Percentiles rank a stretch among this genome's conserved stretches.
Evolutionary conservation across 1,140 invertebrate genomes (phyloP).

Genomic region (Callitettix versicolor): DNA sequence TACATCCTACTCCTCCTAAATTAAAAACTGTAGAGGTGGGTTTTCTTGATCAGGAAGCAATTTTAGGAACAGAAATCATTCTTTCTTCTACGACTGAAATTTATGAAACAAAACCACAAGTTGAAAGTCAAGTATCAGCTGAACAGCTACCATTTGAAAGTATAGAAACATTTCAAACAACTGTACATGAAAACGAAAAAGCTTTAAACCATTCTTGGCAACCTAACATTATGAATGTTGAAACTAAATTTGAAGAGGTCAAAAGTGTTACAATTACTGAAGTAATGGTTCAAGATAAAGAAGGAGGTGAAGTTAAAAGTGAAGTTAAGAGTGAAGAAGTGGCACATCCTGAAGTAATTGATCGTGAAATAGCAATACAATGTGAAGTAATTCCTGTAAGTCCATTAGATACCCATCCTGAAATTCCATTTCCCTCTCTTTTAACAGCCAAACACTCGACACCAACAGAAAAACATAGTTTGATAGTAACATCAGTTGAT

Average conservation of each 20-base stretch:
- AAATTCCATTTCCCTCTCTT: constrained; percentile 26
- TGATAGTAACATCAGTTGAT: constrained; percentile 40
- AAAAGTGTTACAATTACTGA: constrained; percentile 39
- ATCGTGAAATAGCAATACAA: constrained; percentile 33
- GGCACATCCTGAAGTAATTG: constrained; percentile 29
- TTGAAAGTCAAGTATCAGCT: constrained; percentile 18
- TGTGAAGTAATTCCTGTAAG: constrained; percentile 34
- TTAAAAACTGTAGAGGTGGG: constrained; percentile 23
- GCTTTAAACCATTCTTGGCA: constrained; percentile 29
- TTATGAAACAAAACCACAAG: constrained; percentile 25
- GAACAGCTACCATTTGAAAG: constrained; percentile 23
- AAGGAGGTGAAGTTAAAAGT: constrained; percentile 28
- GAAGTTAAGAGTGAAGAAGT: constrained; percentile 31
- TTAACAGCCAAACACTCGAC: constrained; percentile 32
- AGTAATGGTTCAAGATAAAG: constrained; percentile 36
- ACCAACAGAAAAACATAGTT: constrained; percentile 35
- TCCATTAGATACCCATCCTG: constrained; percentile 28
- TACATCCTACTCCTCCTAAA: constrained; percentile 22
- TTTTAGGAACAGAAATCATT: constrained; percentile 20
- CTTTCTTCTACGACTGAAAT: constrained; percentile 27
- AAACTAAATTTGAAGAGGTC: constrained; percentile 34
- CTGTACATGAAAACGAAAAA: constrained; percentile 30
- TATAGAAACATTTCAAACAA: constrained; percentile 31
- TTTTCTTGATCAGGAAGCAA: constrained; percentile 20
- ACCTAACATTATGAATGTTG: constrained; percentile 30